Base-by-base conservation (phyloP, 2,888 invertebrate genomes). In the Molanna angustata region DNA sequence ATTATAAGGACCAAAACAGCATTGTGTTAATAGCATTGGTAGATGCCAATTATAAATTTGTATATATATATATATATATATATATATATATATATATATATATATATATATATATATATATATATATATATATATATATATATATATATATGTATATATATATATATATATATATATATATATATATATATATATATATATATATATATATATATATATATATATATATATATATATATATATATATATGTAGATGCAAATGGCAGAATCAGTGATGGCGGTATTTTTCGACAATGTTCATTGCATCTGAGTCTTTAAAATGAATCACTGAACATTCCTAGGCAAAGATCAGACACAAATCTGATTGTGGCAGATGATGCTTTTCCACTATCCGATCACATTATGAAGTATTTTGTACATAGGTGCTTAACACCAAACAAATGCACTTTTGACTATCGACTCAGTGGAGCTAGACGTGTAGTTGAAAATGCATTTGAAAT, bases 31-130 rank as follows among this genome's bases (percentile, higher is more conserved):
- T 61, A 54, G 61, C 60, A 11, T 35, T 60, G 17, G 59, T 46
- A 13, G 62, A 62, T 52, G 61, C 60, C 14, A 51, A 61, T 43
- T 55, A 60, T 33, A 19, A 47, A 37, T 60, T 62, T 45, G 48
- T 4, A 7, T 27, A 27, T 27, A 27, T 27, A 7, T 4, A 27
- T 27, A 27, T 27, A 27, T n/a, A n/a, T n/a, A n/a, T n/a, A n/a
- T n/a, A n/a, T n/a, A n/a, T n/a, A n/a, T n/a, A n/a, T n/a, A n/a
- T n/a, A n/a, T n/a, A n/a, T n/a, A n/a, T n/a, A n/a, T n/a, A n/a
- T n/a, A n/a, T n/a, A n/a, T n/a, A n/a, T n/a, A n/a, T n/a, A n/a
- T n/a, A n/a, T n/a, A n/a, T n/a, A n/a, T n/a, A n/a, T n/a, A n/a
- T n/a, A n/a, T n/a, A n/a, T n/a, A n/a, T n/a, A n/a, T n/a, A n/a